Percentiles rank a stretch among this genome's conserved stretches.
phyloP scores from a whole-genome alignment of 2,113 vertebrate genomes.

The Labrus mixtus region DNA sequence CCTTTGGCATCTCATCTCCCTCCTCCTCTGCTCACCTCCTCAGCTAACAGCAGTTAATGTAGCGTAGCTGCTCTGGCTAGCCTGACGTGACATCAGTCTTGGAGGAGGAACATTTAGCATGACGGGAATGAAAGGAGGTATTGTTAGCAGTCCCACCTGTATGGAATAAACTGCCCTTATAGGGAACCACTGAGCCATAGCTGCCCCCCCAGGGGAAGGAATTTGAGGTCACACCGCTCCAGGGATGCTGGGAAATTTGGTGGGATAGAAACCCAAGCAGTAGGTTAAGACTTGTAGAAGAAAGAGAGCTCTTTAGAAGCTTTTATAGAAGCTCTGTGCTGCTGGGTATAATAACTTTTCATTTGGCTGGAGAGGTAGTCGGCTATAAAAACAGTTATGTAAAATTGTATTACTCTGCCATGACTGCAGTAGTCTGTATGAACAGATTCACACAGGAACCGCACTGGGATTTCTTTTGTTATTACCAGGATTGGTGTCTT shows the following conservation, averaged over 20 bases:
- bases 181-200: constrained; percentile 58
- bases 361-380: constrained; percentile 43
- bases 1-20: background rate
- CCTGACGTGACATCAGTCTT: constrained; percentile 54
- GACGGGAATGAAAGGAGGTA: constrained; percentile 70
- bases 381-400: constrained; percentile 51
- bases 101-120: constrained; percentile 32
- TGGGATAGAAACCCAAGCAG: constrained; percentile 51
- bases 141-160: constrained; percentile 75
- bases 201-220: constrained; percentile 50
- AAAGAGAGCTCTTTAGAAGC: constrained; percentile 40
- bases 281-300: constrained; percentile 20
- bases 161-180: constrained; percentile 67
- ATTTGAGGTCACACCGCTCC: constrained; percentile 56
- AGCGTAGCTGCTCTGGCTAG: constrained; percentile 35
- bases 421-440: background rate
- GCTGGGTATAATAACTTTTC: constrained; percentile 44
- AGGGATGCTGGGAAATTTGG: constrained; percentile 60
- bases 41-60: constrained; percentile 33
- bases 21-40: background rate
- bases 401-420: constrained; percentile 23
- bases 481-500: background rate
- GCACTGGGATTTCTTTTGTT: background rate
- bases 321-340: constrained; percentile 36
- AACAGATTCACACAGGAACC: background rate